These are phyloP conservation scores for Chelmon rostratus DNA, from an alignment of 2,797 vertebrate genomes.

Conservation along the genomic window DNA sequence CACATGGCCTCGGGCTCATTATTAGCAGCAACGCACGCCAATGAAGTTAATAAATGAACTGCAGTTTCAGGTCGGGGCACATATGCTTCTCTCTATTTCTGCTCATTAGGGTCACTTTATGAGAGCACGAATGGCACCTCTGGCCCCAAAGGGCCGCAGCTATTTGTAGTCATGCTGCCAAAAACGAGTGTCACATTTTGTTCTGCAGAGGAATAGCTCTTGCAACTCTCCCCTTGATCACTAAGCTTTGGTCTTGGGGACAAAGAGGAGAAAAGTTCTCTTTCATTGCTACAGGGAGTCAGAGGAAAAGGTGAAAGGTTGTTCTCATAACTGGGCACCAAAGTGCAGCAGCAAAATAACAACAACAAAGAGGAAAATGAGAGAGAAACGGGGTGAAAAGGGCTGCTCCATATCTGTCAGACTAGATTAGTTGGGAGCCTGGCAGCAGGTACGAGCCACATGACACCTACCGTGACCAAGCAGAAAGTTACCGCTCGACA, in stretches of 20 bases:
- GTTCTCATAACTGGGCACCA: slow-evolving; percentile 73
- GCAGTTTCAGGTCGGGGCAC: slow-evolving; percentile 74
- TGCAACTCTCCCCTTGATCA: slow-evolving; percentile 67
- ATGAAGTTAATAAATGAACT: slow-evolving; percentile 74
- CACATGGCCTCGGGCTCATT: slow-evolving; percentile 76
- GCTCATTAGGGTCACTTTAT: slow-evolving; percentile 84
- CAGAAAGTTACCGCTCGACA: slow-evolving; percentile 74
- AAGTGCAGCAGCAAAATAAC: slow-evolving; percentile 74
- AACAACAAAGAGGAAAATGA: slow-evolving; percentile 77
- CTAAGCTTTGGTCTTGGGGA: slow-evolving; percentile 64
- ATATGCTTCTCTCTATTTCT: slow-evolving; percentile 74
- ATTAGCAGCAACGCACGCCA: slow-evolving; percentile 70
- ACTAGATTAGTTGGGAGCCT: slow-evolving; percentile 68
- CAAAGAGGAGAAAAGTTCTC: slow-evolving; percentile 60
- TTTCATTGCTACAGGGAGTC: slow-evolving; percentile 76
- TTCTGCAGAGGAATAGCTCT: slow-evolving; percentile 69
- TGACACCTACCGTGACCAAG: slow-evolving; percentile 80
- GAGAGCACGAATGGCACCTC: slow-evolving; percentile 74
- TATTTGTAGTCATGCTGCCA: slow-evolving; percentile 69
- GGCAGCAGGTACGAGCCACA: slow-evolving; percentile 75
- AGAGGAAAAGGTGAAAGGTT: slow-evolving; percentile 79
- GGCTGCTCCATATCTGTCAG: slow-evolving; percentile 81
- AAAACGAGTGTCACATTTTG: slow-evolving; percentile 77
- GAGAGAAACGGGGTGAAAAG: slow-evolving; percentile 73
- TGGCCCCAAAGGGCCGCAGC: slow-evolving; percentile 63